Percentiles rank a stretch among this genome's conserved stretches.
Conservation (phyloP, 2,888 invertebrate species). For the Microdon myrmicae region DNA sequence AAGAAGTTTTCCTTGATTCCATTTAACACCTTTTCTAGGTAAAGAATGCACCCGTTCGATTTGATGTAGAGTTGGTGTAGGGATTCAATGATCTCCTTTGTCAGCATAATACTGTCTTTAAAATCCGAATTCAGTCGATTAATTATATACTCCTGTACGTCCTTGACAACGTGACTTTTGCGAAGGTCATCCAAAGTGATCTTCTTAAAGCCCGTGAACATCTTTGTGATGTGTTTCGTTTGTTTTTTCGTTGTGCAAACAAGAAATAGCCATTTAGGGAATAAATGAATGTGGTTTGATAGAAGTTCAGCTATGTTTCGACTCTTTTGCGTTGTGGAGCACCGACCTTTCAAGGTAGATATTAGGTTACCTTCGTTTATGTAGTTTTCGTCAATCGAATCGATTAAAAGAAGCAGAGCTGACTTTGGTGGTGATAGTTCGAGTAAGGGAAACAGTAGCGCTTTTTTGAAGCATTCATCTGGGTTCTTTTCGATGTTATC, state of each 20-base stretch:
- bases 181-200: constrained; percentile 91
- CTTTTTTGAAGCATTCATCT: constrained; percentile 90
- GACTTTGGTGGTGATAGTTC: constrained; percentile 89
- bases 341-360: constrained; percentile 68
- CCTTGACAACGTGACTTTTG: constrained; percentile 89
- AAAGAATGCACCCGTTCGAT: constrained; percentile 91
- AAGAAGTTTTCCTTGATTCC: constrained; percentile 95
- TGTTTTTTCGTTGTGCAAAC: constrained; percentile 89
- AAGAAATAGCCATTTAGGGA: constrained; percentile 92
- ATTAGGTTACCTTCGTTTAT: constrained; percentile 70
- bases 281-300: constrained; percentile 87
- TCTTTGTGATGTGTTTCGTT: constrained; percentile 81
- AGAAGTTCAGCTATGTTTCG: constrained; percentile 84
- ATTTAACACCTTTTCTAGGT: constrained; percentile 87
- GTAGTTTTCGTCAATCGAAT: constrained; percentile 88
- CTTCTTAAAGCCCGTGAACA: constrained; percentile 90
- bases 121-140: constrained; percentile 90
- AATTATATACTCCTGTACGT: constrained; percentile 94
- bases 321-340: constrained; percentile 66
- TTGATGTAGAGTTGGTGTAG: constrained; percentile 95
- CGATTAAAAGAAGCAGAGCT: constrained; percentile 85
- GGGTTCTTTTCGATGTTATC: constrained; percentile 87
- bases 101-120: constrained; percentile 84
- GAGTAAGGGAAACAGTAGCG: constrained; percentile 85
- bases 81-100: constrained; percentile 91